Evolutionary conservation across 1,140 invertebrate species (phyloP).

Genomic region (Neuroterus valhalla): DNA sequence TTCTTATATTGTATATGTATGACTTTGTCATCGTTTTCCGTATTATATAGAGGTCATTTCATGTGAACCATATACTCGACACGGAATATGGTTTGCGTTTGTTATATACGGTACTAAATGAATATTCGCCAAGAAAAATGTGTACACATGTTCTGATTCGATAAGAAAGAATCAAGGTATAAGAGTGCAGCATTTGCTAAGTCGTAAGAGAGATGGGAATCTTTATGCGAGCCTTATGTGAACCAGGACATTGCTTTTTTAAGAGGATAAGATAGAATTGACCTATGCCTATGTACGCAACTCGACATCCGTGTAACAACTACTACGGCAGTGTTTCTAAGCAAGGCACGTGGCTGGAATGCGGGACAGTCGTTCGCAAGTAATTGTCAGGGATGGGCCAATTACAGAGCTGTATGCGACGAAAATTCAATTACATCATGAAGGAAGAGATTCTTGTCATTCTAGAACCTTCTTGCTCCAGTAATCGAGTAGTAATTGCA

Average conservation of each 20-base stretch:
- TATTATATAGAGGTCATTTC: background rate
- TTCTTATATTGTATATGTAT: background rate
- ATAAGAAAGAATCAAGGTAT: no score
- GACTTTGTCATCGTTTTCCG: background rate
- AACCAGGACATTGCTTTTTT: slow-evolving; percentile 21
- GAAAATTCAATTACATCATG: slow-evolving; percentile 26
- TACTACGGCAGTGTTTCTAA: slow-evolving; percentile 63
- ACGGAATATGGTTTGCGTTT: background rate
- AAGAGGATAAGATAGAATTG: background rate
- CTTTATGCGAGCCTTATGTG: slow-evolving; percentile 26
- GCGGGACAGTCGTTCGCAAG: slow-evolving; percentile 63
- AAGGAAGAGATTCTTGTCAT: slow-evolving; percentile 15
- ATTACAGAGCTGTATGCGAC: slow-evolving; percentile 20
- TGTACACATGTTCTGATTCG: no score
- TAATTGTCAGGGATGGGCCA: slow-evolving; percentile 36
- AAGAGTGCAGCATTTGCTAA: background rate
- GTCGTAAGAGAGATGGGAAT: slow-evolving; percentile 6
- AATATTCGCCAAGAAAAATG: no score
- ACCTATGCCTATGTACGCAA: slow-evolving; percentile 28
- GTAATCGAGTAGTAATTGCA: background rate
- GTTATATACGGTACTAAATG: no score
- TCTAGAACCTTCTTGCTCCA: background rate
- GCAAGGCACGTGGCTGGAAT: slow-evolving; percentile 73
- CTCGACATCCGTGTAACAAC: slow-evolving; percentile 33
- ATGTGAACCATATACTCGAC: background rate